phyloP scores from a whole-genome alignment of 2,888 invertebrate species.

The Cremastobaeus sp. region DNA sequence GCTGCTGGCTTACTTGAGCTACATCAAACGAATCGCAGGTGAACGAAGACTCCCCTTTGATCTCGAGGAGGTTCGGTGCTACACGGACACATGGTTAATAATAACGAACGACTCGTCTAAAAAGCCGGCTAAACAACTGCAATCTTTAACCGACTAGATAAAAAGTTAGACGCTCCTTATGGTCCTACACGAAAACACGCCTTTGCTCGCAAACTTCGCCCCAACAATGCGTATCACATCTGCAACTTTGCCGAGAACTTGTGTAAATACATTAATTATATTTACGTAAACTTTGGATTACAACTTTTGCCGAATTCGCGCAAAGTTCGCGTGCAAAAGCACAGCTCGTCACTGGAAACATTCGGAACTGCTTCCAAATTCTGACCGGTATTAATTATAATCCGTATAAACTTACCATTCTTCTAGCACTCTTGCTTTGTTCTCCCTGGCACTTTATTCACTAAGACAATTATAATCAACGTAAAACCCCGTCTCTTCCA shows the following conservation, averaged over 20 bases:
- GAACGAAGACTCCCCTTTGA: too few species aligned
- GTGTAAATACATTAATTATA: slow-evolving; percentile 20
- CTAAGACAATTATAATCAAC: slow-evolving; percentile 3
- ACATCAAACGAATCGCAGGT: neutral
- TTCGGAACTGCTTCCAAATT: neutral
- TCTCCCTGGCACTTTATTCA: slow-evolving; percentile 20
- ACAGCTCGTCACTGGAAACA: slow-evolving; percentile 28
- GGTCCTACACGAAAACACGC: too few species aligned
- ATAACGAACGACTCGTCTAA: too few species aligned
- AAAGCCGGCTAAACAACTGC: too few species aligned
- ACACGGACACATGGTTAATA: too few species aligned
- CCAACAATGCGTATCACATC: slow-evolving; percentile 28
- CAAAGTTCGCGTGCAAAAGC: slow-evolving; percentile 18
- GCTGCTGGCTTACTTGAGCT: too few species aligned
- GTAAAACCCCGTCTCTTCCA: too few species aligned
- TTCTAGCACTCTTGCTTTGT: neutral
- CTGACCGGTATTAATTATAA: slow-evolving; percentile 8
- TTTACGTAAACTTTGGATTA: slow-evolving; percentile 17
- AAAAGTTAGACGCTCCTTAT: too few species aligned
- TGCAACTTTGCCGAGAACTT: slow-evolving; percentile 29
- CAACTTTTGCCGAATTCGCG: slow-evolving; percentile 21
- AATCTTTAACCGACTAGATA: too few species aligned
- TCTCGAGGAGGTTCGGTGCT: too few species aligned
- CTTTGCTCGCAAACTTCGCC: slow-evolving; percentile 30
- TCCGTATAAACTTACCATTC: slow-evolving; percentile 27